Evolutionary conservation across 2,113 vertebrate species (phyloP), one percentile per base, ranked within the genome.

Genomic region (Rafetus swinhoei): DNA sequence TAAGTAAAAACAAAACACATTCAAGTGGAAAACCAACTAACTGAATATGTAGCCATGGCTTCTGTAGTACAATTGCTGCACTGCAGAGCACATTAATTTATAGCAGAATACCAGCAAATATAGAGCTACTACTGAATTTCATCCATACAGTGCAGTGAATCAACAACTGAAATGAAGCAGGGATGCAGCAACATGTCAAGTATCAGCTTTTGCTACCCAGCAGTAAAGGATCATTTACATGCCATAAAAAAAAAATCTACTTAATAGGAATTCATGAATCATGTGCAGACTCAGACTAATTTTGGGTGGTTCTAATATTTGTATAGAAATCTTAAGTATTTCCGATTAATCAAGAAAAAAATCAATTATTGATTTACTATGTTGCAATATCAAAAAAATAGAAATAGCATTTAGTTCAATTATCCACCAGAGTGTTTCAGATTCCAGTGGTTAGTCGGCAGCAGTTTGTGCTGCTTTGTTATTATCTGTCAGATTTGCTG

Each of bases 401-500:
- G 79, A 91, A 93, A 91, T 54, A 90, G 9, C 14, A 79, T 90
- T 45, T 95, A 92, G n/a, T 50, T 92, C 1, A 4, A 25, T 81
- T 95, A 12, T 89, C 19, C 39, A 39, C 86, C 57, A 89, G 39
- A 93, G 52, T 91, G 87, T 76, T 93, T 96, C 93, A 92, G 80
- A 88, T 95, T 93, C 60, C n/a, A 4, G 4, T 25, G 89, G 93
- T 97, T 80, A 83, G 82, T 35, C 86, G 80, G 92, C 93, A 91
- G 89, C 86, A 95, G 82, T 84, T 87, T 89, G 87, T 62, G 77
- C 81, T 84, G 89, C 93, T 97, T 95, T 95, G 96, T 97, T 97
- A 96, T 91, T 95, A 96, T 85, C 87, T 89, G 89, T 94, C 97
- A 97, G 92, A 62, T 94, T 95, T 94, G 82, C 94, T 97, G 94